Percentiles rank a stretch among this genome's conserved stretches.
These are phyloP conservation scores for Sinocyclocheilus grahami DNA, from an alignment of 2,113 vertebrate species.

Conservation along the genomic window DNA sequence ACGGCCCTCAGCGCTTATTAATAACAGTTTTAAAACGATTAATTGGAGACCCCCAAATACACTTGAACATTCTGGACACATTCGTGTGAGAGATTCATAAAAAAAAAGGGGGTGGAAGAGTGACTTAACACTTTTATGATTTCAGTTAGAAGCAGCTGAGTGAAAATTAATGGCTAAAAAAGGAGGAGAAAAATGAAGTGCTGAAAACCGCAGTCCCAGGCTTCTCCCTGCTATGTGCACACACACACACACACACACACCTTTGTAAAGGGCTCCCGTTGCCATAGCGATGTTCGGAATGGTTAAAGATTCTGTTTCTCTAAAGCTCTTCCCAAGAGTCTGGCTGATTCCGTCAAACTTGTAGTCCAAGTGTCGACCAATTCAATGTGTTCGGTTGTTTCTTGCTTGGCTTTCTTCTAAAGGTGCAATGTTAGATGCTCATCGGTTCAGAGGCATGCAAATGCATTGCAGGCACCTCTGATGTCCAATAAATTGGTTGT, in stretches of 20 bases:
- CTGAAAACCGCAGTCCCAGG: conserved; percentile 47
- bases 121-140: conserved; percentile 19
- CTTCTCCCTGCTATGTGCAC: conserved; percentile 16
- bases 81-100: conserved; percentile 36
- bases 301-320: conserved; percentile 22
- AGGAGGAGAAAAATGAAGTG: conserved; percentile 40
- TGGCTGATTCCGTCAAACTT: conserved; percentile 26
- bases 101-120: neutral
- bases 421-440: neutral
- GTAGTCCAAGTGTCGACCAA: conserved; percentile 24
- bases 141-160: conserved; percentile 30
- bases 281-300: conserved; percentile 50
- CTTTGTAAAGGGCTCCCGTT: conserved; percentile 56
- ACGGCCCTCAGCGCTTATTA: conserved; percentile 41
- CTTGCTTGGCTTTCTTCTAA: neutral
- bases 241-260: conserved; percentile 2
- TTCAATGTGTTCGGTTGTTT: neutral
- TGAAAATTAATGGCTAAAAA: conserved; percentile 52
- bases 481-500: neutral
- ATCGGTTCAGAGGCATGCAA: no score
- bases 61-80: neutral
- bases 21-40: conserved; percentile 49
- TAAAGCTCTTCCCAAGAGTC: conserved; percentile 24
- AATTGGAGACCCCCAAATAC: neutral
- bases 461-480: neutral